Percentiles rank a stretch among this genome's conserved stretches.
Evolutionary conservation across 2,888 invertebrate species (phyloP).

Genomic region (Uloborus plumipes): DNA sequence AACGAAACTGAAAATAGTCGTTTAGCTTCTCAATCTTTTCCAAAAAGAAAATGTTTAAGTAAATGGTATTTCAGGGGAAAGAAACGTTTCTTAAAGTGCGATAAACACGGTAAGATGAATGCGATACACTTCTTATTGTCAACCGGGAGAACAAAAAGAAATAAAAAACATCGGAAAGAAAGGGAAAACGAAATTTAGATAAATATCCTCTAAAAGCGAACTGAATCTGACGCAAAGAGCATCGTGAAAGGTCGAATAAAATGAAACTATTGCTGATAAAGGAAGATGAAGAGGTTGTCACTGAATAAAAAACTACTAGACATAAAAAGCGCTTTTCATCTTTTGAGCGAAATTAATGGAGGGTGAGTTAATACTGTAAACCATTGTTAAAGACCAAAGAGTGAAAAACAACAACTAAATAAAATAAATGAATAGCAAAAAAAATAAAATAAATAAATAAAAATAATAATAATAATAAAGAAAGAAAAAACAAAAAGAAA

Average conservation of each 20-base stretch:
- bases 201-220: conserved; percentile 24
- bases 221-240: conserved; percentile 1
- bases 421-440: too few relatives aligned
- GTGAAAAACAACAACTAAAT: too few relatives aligned
- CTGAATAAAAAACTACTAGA: neutral
- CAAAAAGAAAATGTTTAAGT: conserved; percentile 37
- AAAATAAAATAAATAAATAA: too few relatives aligned
- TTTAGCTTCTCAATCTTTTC: conserved; percentile 22
- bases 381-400: too few relatives aligned
- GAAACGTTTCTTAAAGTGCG: conserved; percentile 26
- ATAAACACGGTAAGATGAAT: conserved; percentile 47
- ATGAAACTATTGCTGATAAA: conserved; percentile 15
- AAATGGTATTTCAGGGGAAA: conserved; percentile 30
- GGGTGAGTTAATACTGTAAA: too few relatives aligned
- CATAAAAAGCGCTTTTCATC: conserved; percentile 14
- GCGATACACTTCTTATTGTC: conserved; percentile 38
- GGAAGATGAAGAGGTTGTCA: conserved; percentile 13
- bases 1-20: conserved; percentile 15
- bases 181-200: conserved; percentile 35
- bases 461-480: too few relatives aligned
- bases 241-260: neutral
- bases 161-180: neutral
- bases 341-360: conserved; percentile 3
- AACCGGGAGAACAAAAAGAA: conserved; percentile 1
- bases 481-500: too few relatives aligned